Percentiles rank a stretch among this genome's conserved stretches.
Evolutionary conservation across 30 jellyfish, hydroid and myxozoan species (phyloP).

Genomic region (Aurelia aurita complex sp. Pacific): DNA sequence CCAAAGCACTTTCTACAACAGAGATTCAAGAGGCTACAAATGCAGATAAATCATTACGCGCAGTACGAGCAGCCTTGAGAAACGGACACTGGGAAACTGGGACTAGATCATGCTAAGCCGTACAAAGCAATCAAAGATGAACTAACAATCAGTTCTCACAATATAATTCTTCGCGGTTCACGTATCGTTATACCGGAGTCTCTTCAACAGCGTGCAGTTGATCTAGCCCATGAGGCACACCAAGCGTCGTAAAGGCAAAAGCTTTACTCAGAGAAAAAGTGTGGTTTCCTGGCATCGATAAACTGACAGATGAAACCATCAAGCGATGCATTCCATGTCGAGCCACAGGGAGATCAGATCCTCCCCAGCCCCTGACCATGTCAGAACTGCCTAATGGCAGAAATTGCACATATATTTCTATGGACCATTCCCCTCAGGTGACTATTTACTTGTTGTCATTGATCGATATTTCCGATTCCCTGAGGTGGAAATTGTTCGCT

Average conservation of each 20-base stretch:
- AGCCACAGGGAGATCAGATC: constrained; percentile 30
- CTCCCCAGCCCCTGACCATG: constrained; percentile 26
- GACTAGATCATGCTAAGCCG: not conserved
- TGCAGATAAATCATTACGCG: too few relatives aligned
- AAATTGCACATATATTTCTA: constrained; percentile 14
- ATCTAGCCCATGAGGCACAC: constrained; percentile 49
- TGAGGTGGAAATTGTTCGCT: constrained; percentile 39
- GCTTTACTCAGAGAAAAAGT: constrained; percentile 14
- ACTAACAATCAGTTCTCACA: constrained; percentile 22
- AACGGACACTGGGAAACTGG: too few relatives aligned
- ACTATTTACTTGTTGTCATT: constrained; percentile 30
- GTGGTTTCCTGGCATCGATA: constrained; percentile 52
- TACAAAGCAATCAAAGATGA: constrained; percentile 21
- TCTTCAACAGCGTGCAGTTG: constrained; percentile 25
- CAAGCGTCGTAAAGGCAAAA: constrained; percentile 39
- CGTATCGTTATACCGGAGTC: constrained; percentile 48
- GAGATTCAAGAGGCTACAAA: too few relatives aligned
- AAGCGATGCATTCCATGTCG: constrained; percentile 52
- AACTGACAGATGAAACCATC: constrained; percentile 2
- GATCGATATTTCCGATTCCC: constrained; percentile 31
- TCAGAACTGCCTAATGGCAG: constrained; percentile 43
- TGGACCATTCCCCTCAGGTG: constrained; percentile 57
- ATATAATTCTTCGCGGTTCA: constrained; percentile 14
- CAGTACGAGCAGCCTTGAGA: too few relatives aligned
- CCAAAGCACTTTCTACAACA: too few relatives aligned